These are phyloP conservation scores for Brachyalestes nurse DNA, from an alignment of 2,797 vertebrate species.

Conservation along the genomic window DNA sequence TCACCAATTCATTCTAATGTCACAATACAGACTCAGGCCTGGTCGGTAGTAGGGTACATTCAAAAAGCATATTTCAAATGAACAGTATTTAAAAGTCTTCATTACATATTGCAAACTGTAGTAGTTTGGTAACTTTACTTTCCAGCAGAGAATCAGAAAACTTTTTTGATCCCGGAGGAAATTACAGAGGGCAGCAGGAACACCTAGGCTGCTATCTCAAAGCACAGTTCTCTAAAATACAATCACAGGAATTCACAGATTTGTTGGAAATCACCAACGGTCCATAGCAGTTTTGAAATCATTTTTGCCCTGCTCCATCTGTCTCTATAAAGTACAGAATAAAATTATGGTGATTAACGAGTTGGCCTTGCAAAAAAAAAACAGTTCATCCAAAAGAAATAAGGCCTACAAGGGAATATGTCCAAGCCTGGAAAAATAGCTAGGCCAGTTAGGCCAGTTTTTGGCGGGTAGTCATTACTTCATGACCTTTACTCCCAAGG, in stretches of 20 bases:
- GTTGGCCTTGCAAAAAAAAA: background rate
- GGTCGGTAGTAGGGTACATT: too few relatives aligned
- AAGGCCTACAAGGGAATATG: background rate
- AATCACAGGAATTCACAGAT: background rate
- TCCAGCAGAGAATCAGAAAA: too few relatives aligned
- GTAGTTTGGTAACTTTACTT: background rate
- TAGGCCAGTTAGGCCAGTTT: background rate
- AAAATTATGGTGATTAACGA: background rate
- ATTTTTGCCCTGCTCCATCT: too few relatives aligned
- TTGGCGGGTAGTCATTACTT: background rate
- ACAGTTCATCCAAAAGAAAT: background rate
- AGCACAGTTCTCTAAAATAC: background rate
- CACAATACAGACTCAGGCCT: too few relatives aligned
- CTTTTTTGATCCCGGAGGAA: too few relatives aligned
- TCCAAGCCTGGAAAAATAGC: background rate
- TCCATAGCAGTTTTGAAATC: background rate
- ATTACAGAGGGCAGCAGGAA: background rate
- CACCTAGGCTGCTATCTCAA: too few relatives aligned
- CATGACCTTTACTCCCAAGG: slow-evolving; percentile 3
- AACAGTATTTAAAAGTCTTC: background rate
- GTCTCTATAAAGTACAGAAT: background rate
- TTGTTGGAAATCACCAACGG: background rate
- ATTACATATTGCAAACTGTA: background rate
- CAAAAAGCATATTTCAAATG: too few relatives aligned
- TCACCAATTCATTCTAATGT: too few relatives aligned